Evolutionary conservation across 2,113 vertebrate species (phyloP), one percentile per base, ranked within the genome.

Genomic region (Pristiophorus japonicus): DNA sequence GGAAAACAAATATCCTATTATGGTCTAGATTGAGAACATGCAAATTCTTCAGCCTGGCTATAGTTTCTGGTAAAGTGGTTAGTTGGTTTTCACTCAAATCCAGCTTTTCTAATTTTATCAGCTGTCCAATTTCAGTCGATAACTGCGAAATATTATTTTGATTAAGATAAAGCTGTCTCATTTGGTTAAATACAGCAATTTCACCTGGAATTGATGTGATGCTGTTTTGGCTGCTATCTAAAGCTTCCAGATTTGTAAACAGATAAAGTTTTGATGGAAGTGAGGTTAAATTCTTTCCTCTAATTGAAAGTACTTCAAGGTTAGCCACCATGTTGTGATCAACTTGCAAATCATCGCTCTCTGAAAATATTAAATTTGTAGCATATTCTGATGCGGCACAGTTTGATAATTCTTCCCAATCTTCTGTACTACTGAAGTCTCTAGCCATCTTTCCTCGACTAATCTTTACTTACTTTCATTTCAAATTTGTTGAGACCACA

Each of bases 251-350:
- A 85, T 97, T 96, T 85, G 59, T n/a, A 96, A 97, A 95, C 34
- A 96, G 96, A 8, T 95, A 66, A 96, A 97, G 96, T 96, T 97
- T 96, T 96, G 87, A 30, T 90, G 97, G 97, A 96, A 98, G 95
- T 27, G 96, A 95, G 20, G 51, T 96, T 95, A 97, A 96, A 4
- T 14, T 96, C 4, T 97, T 98, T 96, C 96, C 96, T 96, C 97
- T 96, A 75, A 97, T 95, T 27, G 96, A 97, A 30, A 97, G 70
- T 95, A 96, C 95, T 96, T 97, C 97, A 96, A 97, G 96, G 70
- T 96, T 95, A 67, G 55, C n/a, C 75, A 97, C 38, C 95, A 94
- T 95, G 75, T n/a, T 4, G 94, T 96, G 63, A 84, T 96, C 96
- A 96, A 47, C 96, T 95, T 96, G 95, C 42, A 97, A 95, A 38